These are phyloP conservation scores for Limenitis camilla DNA, from an alignment of 2,888 invertebrate species.

Conservation along the genomic window DNA sequence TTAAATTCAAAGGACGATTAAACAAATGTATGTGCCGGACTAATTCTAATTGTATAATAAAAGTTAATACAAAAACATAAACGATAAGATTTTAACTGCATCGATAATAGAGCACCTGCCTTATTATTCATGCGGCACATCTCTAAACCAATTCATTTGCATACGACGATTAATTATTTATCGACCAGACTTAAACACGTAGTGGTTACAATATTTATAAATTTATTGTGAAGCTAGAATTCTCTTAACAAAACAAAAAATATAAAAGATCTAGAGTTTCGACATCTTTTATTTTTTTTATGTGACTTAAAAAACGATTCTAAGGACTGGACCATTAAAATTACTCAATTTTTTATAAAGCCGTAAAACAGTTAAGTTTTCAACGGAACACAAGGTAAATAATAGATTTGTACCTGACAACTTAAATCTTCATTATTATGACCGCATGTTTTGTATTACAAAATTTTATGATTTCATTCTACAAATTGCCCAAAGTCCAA, in stretches of 20 bases:
- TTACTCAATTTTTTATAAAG: constrained; percentile 48
- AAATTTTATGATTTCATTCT: constrained; percentile 28
- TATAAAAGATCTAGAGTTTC: too few species aligned
- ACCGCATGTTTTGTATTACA: constrained; percentile 21
- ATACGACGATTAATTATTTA: constrained; percentile 20
- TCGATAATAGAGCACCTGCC: constrained; percentile 18
- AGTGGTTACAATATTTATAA: constrained; percentile 10
- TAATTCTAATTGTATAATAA: not conserved
- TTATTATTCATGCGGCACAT: constrained; percentile 13
- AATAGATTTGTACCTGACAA: constrained; percentile 52
- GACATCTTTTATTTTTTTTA: too few species aligned
- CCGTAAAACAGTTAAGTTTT: constrained; percentile 48
- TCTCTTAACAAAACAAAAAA: not conserved
- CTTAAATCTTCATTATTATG: constrained; percentile 21
- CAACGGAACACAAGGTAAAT: constrained; percentile 37
- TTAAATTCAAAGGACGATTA: not conserved
- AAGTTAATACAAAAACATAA: constrained; percentile 7
- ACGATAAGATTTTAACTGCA: constrained; percentile 18
- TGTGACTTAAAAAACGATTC: too few species aligned
- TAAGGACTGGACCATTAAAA: constrained; percentile 34
- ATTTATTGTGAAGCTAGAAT: constrained; percentile 11
- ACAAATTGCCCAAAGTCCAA: constrained; percentile 20
- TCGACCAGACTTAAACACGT: constrained; percentile 11
- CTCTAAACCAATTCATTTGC: constrained; percentile 21
- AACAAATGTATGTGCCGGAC: too few species aligned